Percentiles rank a stretch among this genome's conserved stretches.
These are phyloP conservation scores for Phrynosoma blainvillii DNA, from an alignment of 2,113 vertebrate genomes.

Conservation along the genomic window DNA sequence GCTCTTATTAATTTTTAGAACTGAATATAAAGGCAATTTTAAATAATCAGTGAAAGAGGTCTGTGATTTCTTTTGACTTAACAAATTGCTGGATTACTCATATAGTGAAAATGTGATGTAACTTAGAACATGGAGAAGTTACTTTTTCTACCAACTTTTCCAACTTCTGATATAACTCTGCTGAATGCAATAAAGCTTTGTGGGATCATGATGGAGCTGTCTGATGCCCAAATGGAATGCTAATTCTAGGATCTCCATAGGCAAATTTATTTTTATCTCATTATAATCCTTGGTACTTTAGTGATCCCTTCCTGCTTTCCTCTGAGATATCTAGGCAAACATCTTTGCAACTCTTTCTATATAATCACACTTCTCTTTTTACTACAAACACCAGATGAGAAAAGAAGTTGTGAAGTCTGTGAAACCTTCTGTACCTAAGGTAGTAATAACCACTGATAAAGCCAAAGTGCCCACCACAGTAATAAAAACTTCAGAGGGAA, in stretches of 20 bases:
- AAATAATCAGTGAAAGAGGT: neutral
- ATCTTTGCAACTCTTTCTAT: slow-evolving; percentile 41
- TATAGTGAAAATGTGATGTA: neutral
- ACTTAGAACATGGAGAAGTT: no score
- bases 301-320: slow-evolving; percentile 30
- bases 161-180: neutral
- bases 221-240: neutral
- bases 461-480: slow-evolving; percentile 45
- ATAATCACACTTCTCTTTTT: slow-evolving; percentile 69
- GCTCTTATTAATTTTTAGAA: neutral
- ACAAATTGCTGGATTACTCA: neutral
- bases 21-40: slow-evolving; percentile 2
- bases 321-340: neutral
- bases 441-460: slow-evolving; percentile 71
- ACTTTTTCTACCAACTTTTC: no score
- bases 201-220: neutral
- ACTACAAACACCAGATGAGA: slow-evolving; percentile 76
- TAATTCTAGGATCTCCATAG: slow-evolving; percentile 3
- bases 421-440: slow-evolving; percentile 69
- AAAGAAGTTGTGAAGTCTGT: slow-evolving; percentile 77
- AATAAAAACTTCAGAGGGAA: slow-evolving; percentile 67
- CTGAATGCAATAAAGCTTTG: neutral
- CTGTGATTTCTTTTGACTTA: neutral
- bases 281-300: slow-evolving; percentile 31
- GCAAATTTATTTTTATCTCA: slow-evolving; percentile 28